Conservation (phyloP, 1,140 invertebrate genomes). For the Aplysia californica region DNA sequence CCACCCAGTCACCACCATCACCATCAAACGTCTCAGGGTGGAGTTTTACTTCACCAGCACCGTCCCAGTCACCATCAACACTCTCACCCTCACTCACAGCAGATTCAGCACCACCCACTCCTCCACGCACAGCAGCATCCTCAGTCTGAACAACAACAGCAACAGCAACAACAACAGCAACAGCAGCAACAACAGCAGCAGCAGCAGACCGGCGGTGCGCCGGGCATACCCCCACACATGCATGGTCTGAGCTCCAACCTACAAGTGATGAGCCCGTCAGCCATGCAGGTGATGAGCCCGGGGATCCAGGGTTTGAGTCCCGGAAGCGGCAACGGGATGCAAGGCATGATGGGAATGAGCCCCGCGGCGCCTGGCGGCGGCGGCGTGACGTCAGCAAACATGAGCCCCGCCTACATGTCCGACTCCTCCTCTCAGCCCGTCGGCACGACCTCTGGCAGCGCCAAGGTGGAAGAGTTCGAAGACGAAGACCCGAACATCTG, state of each 20-base stretch:
- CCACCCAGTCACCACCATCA: background rate
- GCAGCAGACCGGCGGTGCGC: background rate
- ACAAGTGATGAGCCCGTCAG: slow-evolving; percentile 5
- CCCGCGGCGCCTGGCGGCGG: background rate
- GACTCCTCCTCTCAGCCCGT: background rate
- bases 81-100: slow-evolving; percentile 8
- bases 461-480: slow-evolving; percentile 54
- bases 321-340: no score
- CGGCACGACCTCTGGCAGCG: background rate
- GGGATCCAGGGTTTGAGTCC: background rate
- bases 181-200: slow-evolving; percentile 27
- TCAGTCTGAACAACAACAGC: slow-evolving; percentile 27
- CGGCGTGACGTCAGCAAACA: background rate
- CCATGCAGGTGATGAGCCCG: background rate
- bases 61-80: background rate
- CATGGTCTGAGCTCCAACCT: background rate
- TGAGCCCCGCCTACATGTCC: slow-evolving; percentile 2
- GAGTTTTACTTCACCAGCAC: slow-evolving; percentile 5
- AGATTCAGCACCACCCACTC: slow-evolving; percentile 30
- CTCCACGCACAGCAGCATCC: slow-evolving; percentile 20
- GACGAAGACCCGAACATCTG: slow-evolving; percentile 70
- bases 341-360: background rate
- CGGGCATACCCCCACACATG: background rate
- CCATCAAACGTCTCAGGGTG: slow-evolving; percentile 4
- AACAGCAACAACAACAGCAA: slow-evolving; percentile 36